Evolutionary conservation across 1,140 invertebrate species (phyloP), one percentile per base, ranked within the genome.

Genomic region (Drosophila tsacasi): DNA sequence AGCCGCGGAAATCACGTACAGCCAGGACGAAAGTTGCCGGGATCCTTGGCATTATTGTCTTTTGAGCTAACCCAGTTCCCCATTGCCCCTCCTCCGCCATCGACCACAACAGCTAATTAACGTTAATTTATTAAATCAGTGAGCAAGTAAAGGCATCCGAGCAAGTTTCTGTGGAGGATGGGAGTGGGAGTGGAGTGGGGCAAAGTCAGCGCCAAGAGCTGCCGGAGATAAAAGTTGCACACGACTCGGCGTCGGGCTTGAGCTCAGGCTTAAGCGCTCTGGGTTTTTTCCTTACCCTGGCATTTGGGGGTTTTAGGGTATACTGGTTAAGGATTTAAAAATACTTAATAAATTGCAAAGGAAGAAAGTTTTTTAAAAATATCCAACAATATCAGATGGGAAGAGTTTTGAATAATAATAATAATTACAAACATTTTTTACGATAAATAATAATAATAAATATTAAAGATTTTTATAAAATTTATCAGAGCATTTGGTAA

Each of bases 111-210:
- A 92, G 91, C 91, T 92, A 92, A 92, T 92, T 92, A 92, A 92
- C 91, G 91, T 92, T 92, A 92, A 92, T 92, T 92, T 92, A 92
- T 92, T 92, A 92, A 92, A 92, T 92, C 91, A 92, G 87, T 87
- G 84, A 90, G 81, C 79, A 92, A 92, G 91, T 79, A 92, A 92
- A 92, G 85, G 73, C 71, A 91, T 83, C 71, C 67, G 19, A 54
- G 59, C 25, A 60, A 50, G 71, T 73, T 64, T 80, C 50, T 27
- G 23, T 23, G 57, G 21, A 37, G 12, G n/a, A 39, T 40, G 10
- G n/a, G 46, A n/a, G 23, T 10, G 15, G 40, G 30, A 10, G n/a
- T 21, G 42, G 40, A 10, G 15, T 17, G 50, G 32, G 57, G 65
- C 46, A 52, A 49, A 37, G 59, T 44, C 67, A 81, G 68, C 46